Base-by-base conservation (phyloP, 2,888 invertebrate genomes). In the Lymantria monacha region DNA sequence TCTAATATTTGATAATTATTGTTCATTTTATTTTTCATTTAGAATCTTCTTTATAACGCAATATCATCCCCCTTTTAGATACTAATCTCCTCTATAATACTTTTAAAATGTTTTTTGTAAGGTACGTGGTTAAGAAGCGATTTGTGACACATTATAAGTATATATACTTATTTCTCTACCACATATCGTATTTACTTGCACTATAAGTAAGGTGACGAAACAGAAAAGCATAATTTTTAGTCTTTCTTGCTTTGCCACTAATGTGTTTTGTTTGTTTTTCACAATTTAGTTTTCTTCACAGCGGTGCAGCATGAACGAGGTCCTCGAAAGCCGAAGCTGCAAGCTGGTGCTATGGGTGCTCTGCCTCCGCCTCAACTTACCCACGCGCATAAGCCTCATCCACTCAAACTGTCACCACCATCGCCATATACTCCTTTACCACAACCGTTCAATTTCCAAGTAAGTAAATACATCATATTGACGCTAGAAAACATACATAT, bases 281-380 rank as follows among this genome's bases (percentile, higher is more conserved):
- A 46, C 14, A 42, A 33, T 42, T 51, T 37, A 55, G 41, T 57
- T 55, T 44, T 37, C 59, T 30, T 42, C 44, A 48, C 92, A 98
- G 98, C 98, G 80, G 98, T 98, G 57, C 98, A 98, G 87, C 98
- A 98, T 89, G 98, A 98, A 86, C 94, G 98, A 43, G 98, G 98
- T 8, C 98, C 98, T 0, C 93, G 98, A 54, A 98, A 98, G 87
- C 97, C 98, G 7, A 98, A 98, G 87, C 87, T 95, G 57, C 96
- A 95, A 73, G 88, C 91, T 9, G 77, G 87, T 58, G 66, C 81
- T 38, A 76, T 92, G 70, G 81, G 85, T 56, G 69, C 79, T 31
- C 75, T 87, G 47, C 85, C 75, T 54, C 83, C 85, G 14, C 76
- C 85, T 13, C 69, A 77, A 43, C 76, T 83, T 53, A 72, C 70